Percentiles rank a stretch among this genome's conserved stretches.
Conservation (phyloP, 2,888 invertebrate species). For the Litoditis marina region DNA sequence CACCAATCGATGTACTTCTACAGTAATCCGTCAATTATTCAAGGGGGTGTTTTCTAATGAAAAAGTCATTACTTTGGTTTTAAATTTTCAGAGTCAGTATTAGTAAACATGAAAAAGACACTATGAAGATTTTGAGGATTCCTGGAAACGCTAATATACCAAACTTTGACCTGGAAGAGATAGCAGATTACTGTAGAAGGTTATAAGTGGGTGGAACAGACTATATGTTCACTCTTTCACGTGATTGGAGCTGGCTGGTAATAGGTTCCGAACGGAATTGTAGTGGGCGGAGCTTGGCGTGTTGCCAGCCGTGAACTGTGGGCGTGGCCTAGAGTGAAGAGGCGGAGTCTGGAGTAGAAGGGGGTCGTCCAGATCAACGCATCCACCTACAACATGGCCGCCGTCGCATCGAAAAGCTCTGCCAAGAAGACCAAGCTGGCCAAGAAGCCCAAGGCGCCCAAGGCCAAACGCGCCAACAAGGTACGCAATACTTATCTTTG, state of each 20-base stretch:
- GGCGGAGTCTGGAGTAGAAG: neutral
- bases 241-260: slow-evolving; percentile 6
- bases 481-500: neutral
- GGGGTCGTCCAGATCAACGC: neutral
- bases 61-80: no score
- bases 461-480: slow-evolving; percentile 14
- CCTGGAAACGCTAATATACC: no score
- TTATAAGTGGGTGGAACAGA: no score
- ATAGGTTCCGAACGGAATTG: neutral
- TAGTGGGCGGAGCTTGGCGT: slow-evolving; percentile 8
- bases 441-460: slow-evolving; percentile 14
- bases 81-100: no score
- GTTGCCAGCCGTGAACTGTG: neutral
- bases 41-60: no score
- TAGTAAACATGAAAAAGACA: no score
- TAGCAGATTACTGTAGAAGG: no score
- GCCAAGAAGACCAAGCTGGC: slow-evolving; percentile 7
- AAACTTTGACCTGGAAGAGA: no score
- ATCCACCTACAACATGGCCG: slow-evolving; percentile 8
- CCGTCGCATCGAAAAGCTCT: slow-evolving; percentile 12
- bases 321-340: neutral
- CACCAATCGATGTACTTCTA: no score
- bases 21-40: no score
- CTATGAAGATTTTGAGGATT: no score
- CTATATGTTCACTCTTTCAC: no score